Base-by-base conservation (phyloP, 2,888 invertebrate species). In the Apocheima hispidaria region DNA sequence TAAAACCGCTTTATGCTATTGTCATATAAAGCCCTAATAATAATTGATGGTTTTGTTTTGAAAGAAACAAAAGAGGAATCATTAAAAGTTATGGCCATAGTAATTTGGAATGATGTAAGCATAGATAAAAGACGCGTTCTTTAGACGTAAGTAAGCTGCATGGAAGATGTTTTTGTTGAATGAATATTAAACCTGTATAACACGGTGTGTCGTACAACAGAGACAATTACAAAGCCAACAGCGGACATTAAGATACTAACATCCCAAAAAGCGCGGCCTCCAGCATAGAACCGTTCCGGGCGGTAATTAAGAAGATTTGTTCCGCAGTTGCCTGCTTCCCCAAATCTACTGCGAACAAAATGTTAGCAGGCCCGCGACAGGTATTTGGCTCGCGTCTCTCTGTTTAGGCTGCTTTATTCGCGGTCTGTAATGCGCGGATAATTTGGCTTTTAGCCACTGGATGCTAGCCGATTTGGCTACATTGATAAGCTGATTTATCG, bases 401-500 rank as follows among this genome's bases (percentile, higher is more conserved):
- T 61, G 59, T 70, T 59, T 52, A 16, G 10, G 52, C 52, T 62
- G 46, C 56, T 62, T 60, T 58, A 58, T 66, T 57, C 59, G 54
- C 41, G 46, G 51, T 51, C 53, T 66, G 57, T 65, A 68, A 66
- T 65, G 53, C 57, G 52, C 54, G 50, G 55, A 65, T 62, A 63
- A 65, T 70, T 66, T 70, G 70, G 70, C 70, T 48, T 52, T 58
- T 55, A 65, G 70, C 70, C 70, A 70, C 61, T 60, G 54, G 41
- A 55, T 63, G 51, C 59, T 54, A 52, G 46, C 52, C 58, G 62
- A 67, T 67, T 65, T 53, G 63, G 56, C 56, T 57, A 52, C 61
- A 52, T 55, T 59, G 46, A 36, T 55, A 51, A 33, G 43, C 44
- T 44, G 51, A 46, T 61, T 52, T 62, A 61, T 48, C 23, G 28